Base-by-base conservation (phyloP, 2,888 invertebrate species). In the Ashinkailepas kermadecensis region DNA sequence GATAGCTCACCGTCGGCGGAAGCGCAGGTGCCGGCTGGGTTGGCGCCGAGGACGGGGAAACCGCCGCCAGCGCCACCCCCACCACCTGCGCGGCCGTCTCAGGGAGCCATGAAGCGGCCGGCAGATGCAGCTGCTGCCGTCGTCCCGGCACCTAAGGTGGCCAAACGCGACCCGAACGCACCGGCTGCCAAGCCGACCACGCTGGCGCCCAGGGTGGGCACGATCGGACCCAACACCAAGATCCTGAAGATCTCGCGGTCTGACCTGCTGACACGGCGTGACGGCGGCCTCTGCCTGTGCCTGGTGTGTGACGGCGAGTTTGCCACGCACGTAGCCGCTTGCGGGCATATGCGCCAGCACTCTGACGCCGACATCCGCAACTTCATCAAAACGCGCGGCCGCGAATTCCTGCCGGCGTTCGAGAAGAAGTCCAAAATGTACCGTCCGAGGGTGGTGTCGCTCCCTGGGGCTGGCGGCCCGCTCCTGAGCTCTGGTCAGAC, bases 161-260 rank as follows among this genome's bases (percentile, higher is more conserved):
- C 23, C 7, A 12, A 15, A 13, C 58, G 58, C 10, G 59, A 23
- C 7, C 23, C 23, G 58, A 56, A 58, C n/a, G 58, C 25, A 25
- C 13, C 23, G 23, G 7, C 12, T 2, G 23, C 25, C 15, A 57
- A 58, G 58, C 25, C 79, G 15, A 4, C 58, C 11, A 15, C 18
- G 13, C 58, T 25, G 15, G 79, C n/a, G 23, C 79, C 57, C 0
- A 23, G 9, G 56, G 54, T 74, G 7, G 74, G 74, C 21, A 18
- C 58, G 23, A 79, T 79, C 23, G 79, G 79, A 0, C 79, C 79
- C 23, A 79, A 59, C 57, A 79, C 79, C 58, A n/a, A 25, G 23
- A 25, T 79, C 23, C 79, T 79, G 58, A 79, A 79, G 59, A 79
- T 79, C 79, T 79, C 79, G 13, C 79, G 79, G 12, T 58, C 58